phyloP scores from a whole-genome alignment of 2,888 invertebrate genomes.

The Zaprionus lineosus region DNA sequence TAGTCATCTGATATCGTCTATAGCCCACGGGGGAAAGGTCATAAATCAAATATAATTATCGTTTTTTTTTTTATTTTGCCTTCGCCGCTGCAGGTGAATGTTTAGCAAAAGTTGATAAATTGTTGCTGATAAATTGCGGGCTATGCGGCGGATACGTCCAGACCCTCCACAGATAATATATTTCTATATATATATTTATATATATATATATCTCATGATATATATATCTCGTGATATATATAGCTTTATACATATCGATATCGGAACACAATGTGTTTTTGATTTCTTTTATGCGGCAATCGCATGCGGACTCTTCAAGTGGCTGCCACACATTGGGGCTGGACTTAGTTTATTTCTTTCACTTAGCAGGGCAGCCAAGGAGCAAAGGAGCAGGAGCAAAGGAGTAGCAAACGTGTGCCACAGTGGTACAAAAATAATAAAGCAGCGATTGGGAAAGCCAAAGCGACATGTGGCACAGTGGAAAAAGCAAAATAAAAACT shows the following conservation, averaged over 20 bases:
- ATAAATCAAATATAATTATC: slow-evolving; percentile 77
- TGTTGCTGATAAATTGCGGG: slow-evolving; percentile 73
- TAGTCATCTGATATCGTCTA: slow-evolving; percentile 24
- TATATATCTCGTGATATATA: too few relatives aligned
- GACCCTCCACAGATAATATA: neutral
- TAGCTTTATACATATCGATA: too few relatives aligned
- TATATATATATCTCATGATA: slow-evolving; percentile 22
- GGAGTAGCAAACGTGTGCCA: too few relatives aligned
- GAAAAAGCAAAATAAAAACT: too few relatives aligned
- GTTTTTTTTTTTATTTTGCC: slow-evolving; percentile 31
- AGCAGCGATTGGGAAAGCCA: too few relatives aligned
- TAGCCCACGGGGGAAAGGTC: slow-evolving; percentile 18
- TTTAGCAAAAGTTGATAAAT: slow-evolving; percentile 63
- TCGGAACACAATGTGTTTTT: slow-evolving; percentile 21
- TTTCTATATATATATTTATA: neutral
- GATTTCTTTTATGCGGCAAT: slow-evolving; percentile 47
- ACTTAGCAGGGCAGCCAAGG: too few relatives aligned
- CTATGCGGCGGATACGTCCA: too few relatives aligned
- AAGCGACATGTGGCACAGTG: too few relatives aligned
- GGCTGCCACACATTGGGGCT: slow-evolving; percentile 13
- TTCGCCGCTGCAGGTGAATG: slow-evolving; percentile 40
- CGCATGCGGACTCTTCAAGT: slow-evolving; percentile 57
- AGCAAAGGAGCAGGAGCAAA: too few relatives aligned
- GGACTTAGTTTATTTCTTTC: slow-evolving; percentile 34
- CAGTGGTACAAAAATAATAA: slow-evolving; percentile 16